phyloP scores from a whole-genome alignment of 2,113 vertebrate genomes.

The Lipophrys pholis region DNA sequence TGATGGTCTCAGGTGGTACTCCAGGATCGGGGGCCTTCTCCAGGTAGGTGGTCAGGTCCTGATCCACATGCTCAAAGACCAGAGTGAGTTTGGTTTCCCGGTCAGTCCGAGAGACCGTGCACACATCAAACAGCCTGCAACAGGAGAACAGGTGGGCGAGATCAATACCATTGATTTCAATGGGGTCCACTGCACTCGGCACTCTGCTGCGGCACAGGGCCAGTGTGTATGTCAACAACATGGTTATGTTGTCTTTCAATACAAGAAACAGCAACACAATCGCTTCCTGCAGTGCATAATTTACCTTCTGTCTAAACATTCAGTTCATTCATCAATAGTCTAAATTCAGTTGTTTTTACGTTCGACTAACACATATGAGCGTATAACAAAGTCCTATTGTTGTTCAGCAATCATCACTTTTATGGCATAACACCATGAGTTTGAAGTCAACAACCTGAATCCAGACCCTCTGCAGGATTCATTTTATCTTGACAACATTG shows the following conservation, averaged over 20 bases:
- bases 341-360: no score
- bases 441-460: not conserved
- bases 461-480: not conserved
- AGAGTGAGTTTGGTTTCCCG: constrained; percentile 97
- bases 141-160: constrained; percentile 41
- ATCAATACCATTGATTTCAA: constrained; percentile 41
- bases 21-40: constrained; percentile 98
- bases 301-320: no score
- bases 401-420: not conserved
- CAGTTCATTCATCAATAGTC: no score
- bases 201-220: not conserved
- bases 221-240: constrained; percentile 10
- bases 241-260: not conserved
- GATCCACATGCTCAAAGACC: constrained; percentile 99
- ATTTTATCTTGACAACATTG: not conserved
- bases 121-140: constrained; percentile 95
- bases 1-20: constrained; percentile 96
- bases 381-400: not conserved
- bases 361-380: not conserved
- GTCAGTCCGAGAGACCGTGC: constrained; percentile 96
- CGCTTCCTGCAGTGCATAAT: no score
- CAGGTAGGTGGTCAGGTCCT: constrained; percentile 98
- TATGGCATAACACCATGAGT: not conserved
- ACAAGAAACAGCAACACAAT: not conserved
- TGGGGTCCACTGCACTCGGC: not conserved